These are phyloP conservation scores for Pyralis farinalis DNA, from an alignment of 2,888 invertebrate species.

Conservation along the genomic window DNA sequence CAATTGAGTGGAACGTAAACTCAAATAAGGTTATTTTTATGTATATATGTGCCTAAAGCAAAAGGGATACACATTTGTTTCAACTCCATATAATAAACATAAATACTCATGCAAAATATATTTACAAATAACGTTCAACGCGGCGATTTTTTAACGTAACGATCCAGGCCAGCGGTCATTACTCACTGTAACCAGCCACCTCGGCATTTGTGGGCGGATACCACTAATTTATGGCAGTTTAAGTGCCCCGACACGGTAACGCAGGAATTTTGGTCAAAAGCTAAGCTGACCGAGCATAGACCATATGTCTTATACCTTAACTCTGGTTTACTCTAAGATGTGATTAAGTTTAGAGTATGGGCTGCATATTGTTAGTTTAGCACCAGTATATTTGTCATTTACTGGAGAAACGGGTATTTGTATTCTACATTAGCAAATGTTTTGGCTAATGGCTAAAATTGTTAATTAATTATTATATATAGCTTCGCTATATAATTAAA, in stretches of 20 bases:
- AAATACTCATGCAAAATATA: constrained; percentile 13
- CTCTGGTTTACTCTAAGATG: not conserved
- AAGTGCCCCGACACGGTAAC: constrained; percentile 60
- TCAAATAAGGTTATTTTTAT: too few relatives aligned
- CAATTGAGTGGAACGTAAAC: too few relatives aligned
- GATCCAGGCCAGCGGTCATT: constrained; percentile 39
- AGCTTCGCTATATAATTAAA: too few relatives aligned
- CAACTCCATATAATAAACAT: not conserved
- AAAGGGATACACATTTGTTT: too few relatives aligned
- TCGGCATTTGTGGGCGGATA: constrained; percentile 69
- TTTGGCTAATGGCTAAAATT: too few relatives aligned
- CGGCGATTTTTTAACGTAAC: constrained; percentile 35
- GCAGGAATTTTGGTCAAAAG: constrained; percentile 56
- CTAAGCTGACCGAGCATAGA: constrained; percentile 24
- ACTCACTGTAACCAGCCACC: constrained; percentile 68
- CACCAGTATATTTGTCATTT: too few relatives aligned
- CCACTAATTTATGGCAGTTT: constrained; percentile 74
- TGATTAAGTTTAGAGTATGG: too few relatives aligned
- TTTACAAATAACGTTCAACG: constrained; percentile 20
- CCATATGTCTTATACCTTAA: not conserved
- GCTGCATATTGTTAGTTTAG: too few relatives aligned
- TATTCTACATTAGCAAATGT: too few relatives aligned
- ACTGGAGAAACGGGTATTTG: too few relatives aligned
- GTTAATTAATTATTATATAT: too few relatives aligned
- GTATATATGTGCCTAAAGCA: too few relatives aligned